Evolutionary conservation across 2,888 invertebrate species (phyloP).

Genomic region (Cheilosia vernalis): DNA sequence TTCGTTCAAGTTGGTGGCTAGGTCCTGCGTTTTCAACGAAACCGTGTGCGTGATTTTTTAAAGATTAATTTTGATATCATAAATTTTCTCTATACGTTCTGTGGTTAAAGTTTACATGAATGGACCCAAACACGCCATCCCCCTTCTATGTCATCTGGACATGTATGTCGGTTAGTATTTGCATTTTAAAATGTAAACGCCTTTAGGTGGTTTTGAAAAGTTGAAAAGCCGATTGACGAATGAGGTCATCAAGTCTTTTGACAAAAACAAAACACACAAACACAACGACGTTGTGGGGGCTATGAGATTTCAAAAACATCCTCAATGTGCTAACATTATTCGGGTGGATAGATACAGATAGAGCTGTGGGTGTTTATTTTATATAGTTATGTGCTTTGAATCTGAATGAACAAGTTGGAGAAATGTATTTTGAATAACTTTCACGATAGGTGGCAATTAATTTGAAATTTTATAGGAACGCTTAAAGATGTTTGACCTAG

Average conservation of each 20-base stretch:
- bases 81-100: too few species aligned
- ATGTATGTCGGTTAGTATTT: not conserved
- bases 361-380: too few species aligned
- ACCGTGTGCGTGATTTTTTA: conserved; percentile 21
- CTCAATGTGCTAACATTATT: too few species aligned
- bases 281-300: too few species aligned
- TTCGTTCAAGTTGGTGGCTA: not conserved
- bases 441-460: conserved; percentile 5
- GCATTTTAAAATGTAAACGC: conserved; percentile 1
- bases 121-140: too few species aligned
- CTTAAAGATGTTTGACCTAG: conserved; percentile 6
- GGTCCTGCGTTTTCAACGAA: not conserved
- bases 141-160: not conserved
- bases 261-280: not conserved
- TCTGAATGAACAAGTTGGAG: too few species aligned
- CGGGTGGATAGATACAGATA: too few species aligned
- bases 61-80: not conserved
- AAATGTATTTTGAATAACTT: not conserved
- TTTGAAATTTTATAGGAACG: conserved; percentile 7
- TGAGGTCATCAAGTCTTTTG: not conserved
- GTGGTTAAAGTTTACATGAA: too few species aligned
- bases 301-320: too few species aligned
- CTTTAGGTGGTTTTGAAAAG: not conserved
- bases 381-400: too few species aligned
- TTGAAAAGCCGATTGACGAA: not conserved